Base-by-base conservation (phyloP, 2,888 invertebrate genomes). In the Synanthedon formicaeformis region DNA sequence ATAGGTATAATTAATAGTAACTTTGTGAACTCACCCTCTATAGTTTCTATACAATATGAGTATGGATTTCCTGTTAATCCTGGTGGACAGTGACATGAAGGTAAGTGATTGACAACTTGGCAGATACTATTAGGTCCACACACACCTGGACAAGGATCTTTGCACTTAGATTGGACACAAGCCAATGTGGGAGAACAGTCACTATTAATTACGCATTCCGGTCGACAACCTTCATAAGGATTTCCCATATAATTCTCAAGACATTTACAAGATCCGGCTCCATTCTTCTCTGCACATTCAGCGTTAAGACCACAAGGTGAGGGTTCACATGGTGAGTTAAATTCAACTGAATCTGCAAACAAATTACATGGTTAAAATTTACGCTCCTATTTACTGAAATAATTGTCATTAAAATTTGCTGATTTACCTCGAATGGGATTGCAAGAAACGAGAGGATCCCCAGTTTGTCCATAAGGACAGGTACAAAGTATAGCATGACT, bases 191-290 rank as follows among this genome's bases (percentile, higher is more conserved):
- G 91, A 8, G 91, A 81, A 67, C 96, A 96, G 70, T 96, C 95
- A 12, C 92, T 90, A 69, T 94, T 94, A 52, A 94, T 90, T 4
- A 93, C 89, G 74, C 96, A 96, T 78, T 95, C 95, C 0, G 94
- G 94, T 55, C 92, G 89, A 71, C 96, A 95, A 16, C 94, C 94
- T 58, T 87, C 80, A 59, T 82, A 80, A 54, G 84, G 85, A 60
- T 85, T 81, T 49, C 81, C 83, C 51, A 84, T 64, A 64, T 90
- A 92, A 55, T 88, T 85, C 18, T 91, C 88, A 49, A 91, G 69
- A 69, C 94, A 94, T 61, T 90, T 91, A 69, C 94, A 94, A 41
- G 92, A 89, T 1, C 92, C 92, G 64, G 91, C 91, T 12, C 88
- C 89, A 63, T 93, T 92, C 55, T 90, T 81, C 77, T 86, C 87